Evolutionary conservation across 2,888 invertebrate species (phyloP).

Genomic region (Andricus quercusramuli): DNA sequence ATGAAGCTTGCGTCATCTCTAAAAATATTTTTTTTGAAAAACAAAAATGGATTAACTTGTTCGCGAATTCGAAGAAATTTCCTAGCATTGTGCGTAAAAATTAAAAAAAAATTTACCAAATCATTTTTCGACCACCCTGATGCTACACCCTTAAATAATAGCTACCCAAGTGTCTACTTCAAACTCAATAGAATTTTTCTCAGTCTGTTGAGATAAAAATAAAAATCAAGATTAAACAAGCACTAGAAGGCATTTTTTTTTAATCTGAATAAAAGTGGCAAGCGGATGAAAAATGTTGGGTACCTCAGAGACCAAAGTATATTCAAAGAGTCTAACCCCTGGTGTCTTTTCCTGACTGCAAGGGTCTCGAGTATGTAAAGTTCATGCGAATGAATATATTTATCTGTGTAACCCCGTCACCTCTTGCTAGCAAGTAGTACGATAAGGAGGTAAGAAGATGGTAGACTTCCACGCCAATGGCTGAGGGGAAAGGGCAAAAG

Average conservation of each 20-base stretch:
- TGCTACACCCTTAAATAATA: too few species aligned
- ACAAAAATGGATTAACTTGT: too few species aligned
- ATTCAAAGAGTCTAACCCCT: conserved; percentile 3
- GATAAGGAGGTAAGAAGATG: neutral
- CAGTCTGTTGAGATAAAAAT: too few species aligned
- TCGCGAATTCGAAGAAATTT: too few species aligned
- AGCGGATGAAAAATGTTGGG: neutral
- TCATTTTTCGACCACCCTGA: too few species aligned
- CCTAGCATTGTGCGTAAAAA: too few species aligned
- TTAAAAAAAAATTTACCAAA: too few species aligned
- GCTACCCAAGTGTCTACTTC: too few species aligned
- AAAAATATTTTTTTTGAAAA: too few species aligned
- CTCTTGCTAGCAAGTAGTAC: neutral
- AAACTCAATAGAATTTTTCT: too few species aligned
- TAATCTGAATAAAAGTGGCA: conserved; percentile 1
- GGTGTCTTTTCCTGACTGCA: conserved; percentile 7
- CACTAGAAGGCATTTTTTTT: neutral
- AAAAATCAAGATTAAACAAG: neutral
- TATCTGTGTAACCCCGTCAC: neutral
- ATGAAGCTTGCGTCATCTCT: too few species aligned
- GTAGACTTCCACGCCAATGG: neutral
- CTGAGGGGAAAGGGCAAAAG: neutral
- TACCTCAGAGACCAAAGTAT: neutral
- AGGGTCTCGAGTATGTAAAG: conserved; percentile 19
- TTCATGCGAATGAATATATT: conserved; percentile 23